Base-by-base conservation (phyloP, 2,797 vertebrate species). In the Triplophysa bombifrons region DNA sequence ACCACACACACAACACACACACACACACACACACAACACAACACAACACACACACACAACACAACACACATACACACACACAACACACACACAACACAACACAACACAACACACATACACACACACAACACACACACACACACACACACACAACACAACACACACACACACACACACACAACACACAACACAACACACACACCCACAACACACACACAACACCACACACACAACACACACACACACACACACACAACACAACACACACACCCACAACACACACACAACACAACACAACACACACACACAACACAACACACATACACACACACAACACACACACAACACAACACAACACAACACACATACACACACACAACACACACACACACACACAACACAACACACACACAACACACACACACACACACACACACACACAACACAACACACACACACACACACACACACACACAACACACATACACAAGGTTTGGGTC, bases 281-380 rank as follows among this genome's bases (percentile, higher is more conserved):
- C 61, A 64, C 66, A 78, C 56, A 72, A n/a, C 38, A 25, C 3
- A 30, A 74, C 10, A 13, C 60, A 4, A 48, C 72, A 67, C 61
- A 64, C 66, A 78, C 56, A 72, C 38, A 25, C 3, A 30, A 74
- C 10, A 13, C 60, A 4, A 85, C 50, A 14, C 34, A 85, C 67
- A 83, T 55, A 27, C 48, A 48, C 72, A 67, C 61, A 64, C 66
- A 78, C 56, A 72, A 65, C 63, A 65, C 63, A 65, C 27, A 65
- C n/a, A 64, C 66, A 63, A n/a, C n/a, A n/a, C n/a, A n/a, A n/a
- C 38, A 25, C 3, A 30, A 74, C 10, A 13, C 60, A 4, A 51
- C 64, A 85, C 50, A 14, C 34, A 85, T 67, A 83, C 58, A 27
- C 48, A 48, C 72, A 67, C 61, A 64, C 66, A 78, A 76, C 67